These are phyloP conservation scores for Conchocele bisecta DNA, from an alignment of 2,888 invertebrate genomes.

Conservation along the genomic window DNA sequence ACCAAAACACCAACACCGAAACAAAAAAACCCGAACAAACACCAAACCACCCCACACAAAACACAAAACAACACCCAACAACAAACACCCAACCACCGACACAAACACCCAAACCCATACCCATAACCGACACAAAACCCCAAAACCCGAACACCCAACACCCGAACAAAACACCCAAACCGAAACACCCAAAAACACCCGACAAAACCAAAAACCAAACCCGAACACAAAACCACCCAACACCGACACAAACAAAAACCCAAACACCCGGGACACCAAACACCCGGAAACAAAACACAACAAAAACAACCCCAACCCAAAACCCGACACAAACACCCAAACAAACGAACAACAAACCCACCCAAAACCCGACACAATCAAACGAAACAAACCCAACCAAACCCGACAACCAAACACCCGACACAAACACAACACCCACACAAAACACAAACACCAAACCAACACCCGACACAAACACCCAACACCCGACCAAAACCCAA, in stretches of 20 bases:
- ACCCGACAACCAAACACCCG: not conserved
- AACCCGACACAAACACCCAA: not conserved
- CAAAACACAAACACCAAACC: not conserved
- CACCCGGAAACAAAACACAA: not conserved
- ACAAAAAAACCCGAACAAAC: not conserved
- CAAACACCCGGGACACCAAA: not conserved
- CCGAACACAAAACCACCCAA: not conserved
- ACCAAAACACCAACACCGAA: not conserved
- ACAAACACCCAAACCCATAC: not conserved
- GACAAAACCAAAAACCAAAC: not conserved
- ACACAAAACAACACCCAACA: not conserved
- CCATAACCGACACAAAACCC: not conserved
- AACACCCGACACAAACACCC: not conserved
- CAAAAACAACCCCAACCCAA: not conserved
- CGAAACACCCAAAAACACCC: not conserved
- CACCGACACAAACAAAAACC: not conserved
- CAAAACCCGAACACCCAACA: not conserved
- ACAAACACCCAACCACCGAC: not conserved
- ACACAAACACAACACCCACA: not conserved
- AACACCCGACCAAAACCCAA: not conserved
- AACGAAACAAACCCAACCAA: not conserved
- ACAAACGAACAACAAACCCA: not conserved
- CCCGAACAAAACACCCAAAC: not conserved
- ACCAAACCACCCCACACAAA: not conserved
- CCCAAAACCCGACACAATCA: not conserved